Percentiles rank a stretch among this genome's conserved stretches.
Conservation (phyloP, 1,140 invertebrate species). For the Marisa cornuarietis region DNA sequence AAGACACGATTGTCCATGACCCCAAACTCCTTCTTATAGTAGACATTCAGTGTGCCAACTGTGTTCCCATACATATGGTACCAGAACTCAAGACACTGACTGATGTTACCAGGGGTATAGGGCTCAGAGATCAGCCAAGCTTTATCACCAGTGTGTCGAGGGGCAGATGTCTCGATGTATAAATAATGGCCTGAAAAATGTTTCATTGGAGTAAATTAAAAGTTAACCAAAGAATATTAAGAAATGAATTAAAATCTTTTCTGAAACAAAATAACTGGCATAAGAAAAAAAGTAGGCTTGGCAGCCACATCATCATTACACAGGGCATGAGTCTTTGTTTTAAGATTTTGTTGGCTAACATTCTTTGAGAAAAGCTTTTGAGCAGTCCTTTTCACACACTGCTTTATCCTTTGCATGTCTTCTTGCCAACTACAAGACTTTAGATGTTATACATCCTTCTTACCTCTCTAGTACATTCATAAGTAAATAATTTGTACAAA, state of each 20-base stretch:
- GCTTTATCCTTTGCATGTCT: too few relatives aligned
- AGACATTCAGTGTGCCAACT: conserved; percentile 52
- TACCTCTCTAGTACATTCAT: not conserved
- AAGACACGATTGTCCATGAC: conserved; percentile 39
- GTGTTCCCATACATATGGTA: conserved; percentile 79
- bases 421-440: too few relatives aligned
- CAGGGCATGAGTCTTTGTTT: too few relatives aligned
- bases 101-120: conserved; percentile 19
- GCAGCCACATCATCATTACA: too few relatives aligned
- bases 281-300: too few relatives aligned
- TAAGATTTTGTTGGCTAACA: too few relatives aligned
- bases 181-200: conserved; percentile 49
- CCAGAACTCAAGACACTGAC: conserved; percentile 71
- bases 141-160: conserved; percentile 44
- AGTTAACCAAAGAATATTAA: too few relatives aligned
- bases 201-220: conserved; percentile 1
- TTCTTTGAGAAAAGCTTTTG: too few relatives aligned
- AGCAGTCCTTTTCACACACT: too few relatives aligned
- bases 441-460: too few relatives aligned
- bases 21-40: conserved; percentile 30
- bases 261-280: too few relatives aligned
- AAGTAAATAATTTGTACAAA: not conserved
- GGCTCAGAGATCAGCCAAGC: conserved; percentile 46
- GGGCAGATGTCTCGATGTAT: conserved; percentile 52
- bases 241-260: too few relatives aligned